Evolutionary conservation across 1,140 invertebrate species (phyloP).

Genomic region (Orchesella cincta): DNA sequence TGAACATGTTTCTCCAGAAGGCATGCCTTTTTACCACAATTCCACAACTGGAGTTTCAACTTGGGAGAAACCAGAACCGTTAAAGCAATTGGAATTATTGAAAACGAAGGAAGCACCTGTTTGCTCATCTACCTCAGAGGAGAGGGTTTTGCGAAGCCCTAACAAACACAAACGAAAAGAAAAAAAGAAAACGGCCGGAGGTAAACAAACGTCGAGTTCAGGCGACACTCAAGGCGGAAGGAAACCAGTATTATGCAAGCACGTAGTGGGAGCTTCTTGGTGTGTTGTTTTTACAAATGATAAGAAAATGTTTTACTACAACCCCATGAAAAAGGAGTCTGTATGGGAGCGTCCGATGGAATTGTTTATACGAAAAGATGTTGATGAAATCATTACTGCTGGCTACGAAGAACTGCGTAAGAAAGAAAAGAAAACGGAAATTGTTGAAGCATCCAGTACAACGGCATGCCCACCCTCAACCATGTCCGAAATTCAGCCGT

Average conservation of each 20-base stretch:
- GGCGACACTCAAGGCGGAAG: constrained; percentile 36
- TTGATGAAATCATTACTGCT: constrained; percentile 87
- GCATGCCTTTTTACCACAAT: constrained; percentile 90
- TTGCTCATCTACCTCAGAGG: background rate
- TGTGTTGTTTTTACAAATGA: constrained; percentile 99
- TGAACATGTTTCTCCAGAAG: constrained; percentile 90
- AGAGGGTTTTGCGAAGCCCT: background rate
- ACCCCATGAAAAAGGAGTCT: constrained; percentile 87
- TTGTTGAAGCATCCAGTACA: no score
- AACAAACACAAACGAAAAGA: background rate
- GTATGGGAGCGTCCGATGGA: constrained; percentile 97
- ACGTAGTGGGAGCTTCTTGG: constrained; percentile 60
- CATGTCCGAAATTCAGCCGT: no score
- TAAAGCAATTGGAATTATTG: background rate
- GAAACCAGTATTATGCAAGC: constrained; percentile 44
- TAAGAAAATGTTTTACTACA: constrained; percentile 89
- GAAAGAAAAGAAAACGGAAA: no score
- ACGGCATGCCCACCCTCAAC: no score
- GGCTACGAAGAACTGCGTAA: constrained; percentile 69
- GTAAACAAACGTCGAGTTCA: constrained; percentile 4
- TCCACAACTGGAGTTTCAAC: constrained; percentile 81
- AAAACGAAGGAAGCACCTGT: background rate
- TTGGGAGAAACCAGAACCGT: constrained; percentile 83
- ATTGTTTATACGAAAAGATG: constrained; percentile 79
- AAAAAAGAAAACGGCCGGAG: background rate